These are phyloP conservation scores for Dryocosmus kuriphilus DNA, from an alignment of 2,888 invertebrate genomes.

Conservation along the genomic window DNA sequence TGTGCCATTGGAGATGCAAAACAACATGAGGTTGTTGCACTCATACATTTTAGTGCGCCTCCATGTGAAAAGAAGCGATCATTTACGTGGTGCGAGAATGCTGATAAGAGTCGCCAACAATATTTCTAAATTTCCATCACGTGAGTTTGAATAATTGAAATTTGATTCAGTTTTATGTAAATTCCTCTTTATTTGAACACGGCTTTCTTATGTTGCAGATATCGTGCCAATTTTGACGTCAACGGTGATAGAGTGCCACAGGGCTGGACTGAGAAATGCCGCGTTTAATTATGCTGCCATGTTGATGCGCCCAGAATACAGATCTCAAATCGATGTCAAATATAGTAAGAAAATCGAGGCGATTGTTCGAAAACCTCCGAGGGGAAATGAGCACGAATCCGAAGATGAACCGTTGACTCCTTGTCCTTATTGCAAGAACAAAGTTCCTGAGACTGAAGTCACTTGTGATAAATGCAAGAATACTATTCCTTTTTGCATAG, in stretches of 20 bases:
- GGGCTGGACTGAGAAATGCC: conserved; percentile 93
- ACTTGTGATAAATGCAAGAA: conserved; percentile 93
- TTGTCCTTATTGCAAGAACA: conserved; percentile 92
- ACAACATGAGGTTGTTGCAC: conserved; percentile 92
- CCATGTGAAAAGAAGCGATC: conserved; percentile 93
- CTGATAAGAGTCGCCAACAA: conserved; percentile 94
- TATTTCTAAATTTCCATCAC: conserved; percentile 97
- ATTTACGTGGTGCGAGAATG: conserved; percentile 93
- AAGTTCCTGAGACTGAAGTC: conserved; percentile 88
- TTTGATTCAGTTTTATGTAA: conserved; percentile 8
- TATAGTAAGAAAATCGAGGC: conserved; percentile 98
- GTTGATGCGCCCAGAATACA: conserved; percentile 95
- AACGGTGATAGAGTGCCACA: conserved; percentile 97
- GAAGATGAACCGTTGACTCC: conserved; percentile 81
- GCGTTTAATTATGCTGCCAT: conserved; percentile 95
- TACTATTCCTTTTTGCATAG: conserved; percentile 95
- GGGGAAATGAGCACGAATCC: conserved; percentile 73
- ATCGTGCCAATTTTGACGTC: conserved; percentile 98
- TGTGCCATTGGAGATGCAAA: conserved; percentile 93
- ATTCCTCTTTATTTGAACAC: not conserved
- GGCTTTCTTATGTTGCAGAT: conserved; percentile 81
- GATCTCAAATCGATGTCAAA: conserved; percentile 92
- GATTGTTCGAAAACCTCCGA: conserved; percentile 92
- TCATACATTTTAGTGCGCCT: conserved; percentile 95
- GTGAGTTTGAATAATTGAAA: conserved; percentile 81